Percentiles rank a stretch among this genome's conserved stretches.
Evolutionary conservation across 2,113 vertebrate genomes (phyloP).

Genomic region (Cephalopholis sonnerati): DNA sequence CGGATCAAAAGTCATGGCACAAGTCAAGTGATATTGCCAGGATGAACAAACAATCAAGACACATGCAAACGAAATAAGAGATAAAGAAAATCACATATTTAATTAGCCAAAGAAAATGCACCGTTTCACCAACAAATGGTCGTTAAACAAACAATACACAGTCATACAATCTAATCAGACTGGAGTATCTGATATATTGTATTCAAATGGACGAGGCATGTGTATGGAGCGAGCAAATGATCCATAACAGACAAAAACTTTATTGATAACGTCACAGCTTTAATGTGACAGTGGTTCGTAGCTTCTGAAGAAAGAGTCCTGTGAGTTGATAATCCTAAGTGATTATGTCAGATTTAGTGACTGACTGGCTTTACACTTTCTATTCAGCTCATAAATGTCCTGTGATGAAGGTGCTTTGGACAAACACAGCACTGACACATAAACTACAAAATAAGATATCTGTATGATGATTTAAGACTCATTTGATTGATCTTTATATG

Average conservation of each 20-base stretch:
- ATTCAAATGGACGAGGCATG: constrained; percentile 75
- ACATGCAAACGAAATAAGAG: constrained; percentile 85
- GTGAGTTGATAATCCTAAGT: background rate
- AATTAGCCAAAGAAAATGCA: constrained; percentile 57
- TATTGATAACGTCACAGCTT: constrained; percentile 15
- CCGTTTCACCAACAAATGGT: constrained; percentile 57
- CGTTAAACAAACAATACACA: constrained; percentile 85
- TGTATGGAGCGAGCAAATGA: constrained; percentile 73
- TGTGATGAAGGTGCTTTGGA: background rate
- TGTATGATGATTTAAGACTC: background rate
- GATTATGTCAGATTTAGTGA: background rate
- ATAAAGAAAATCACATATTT: constrained; percentile 65
- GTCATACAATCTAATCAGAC: constrained; percentile 89
- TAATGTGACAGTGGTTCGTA: background rate
- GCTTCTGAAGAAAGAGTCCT: background rate
- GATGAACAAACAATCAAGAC: constrained; percentile 85
- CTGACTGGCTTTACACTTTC: constrained; percentile 14
- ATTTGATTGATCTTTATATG: no score
- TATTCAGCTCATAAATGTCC: background rate
- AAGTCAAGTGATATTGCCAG: constrained; percentile 92
- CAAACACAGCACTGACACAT: background rate
- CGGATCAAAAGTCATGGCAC: constrained; percentile 89
- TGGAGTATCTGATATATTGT: constrained; percentile 80
- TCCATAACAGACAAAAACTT: constrained; percentile 27
- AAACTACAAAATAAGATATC: background rate